Percentiles rank a stretch among this genome's conserved stretches.
Conservation (phyloP, 2,113 vertebrate genomes). For the Lagopus leucura region DNA sequence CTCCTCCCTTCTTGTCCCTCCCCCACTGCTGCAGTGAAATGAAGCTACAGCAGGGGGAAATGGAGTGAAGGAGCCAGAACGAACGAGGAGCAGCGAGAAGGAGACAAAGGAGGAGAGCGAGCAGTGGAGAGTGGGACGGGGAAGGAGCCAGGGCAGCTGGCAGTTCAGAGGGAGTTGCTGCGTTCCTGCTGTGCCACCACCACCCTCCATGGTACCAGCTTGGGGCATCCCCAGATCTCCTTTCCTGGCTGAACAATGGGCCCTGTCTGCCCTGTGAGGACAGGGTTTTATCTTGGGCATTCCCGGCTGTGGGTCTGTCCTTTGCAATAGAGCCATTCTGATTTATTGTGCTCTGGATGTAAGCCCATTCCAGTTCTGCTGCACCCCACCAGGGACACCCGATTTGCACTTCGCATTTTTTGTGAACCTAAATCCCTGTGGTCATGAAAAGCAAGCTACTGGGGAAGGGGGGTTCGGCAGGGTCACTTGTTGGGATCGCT, state of each 20-base stretch:
- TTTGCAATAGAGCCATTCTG: not conserved
- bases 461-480: not conserved
- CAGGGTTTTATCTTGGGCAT: not conserved
- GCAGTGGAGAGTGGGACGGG: not conserved
- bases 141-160: constrained; percentile 11
- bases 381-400: not conserved
- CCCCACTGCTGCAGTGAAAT: constrained; percentile 46
- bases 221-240: not conserved
- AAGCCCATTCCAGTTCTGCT: not conserved
- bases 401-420: not conserved
- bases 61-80: constrained; percentile 54
- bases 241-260: constrained; percentile 8
- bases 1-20: not conserved
- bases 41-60: constrained; percentile 50
- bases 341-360: constrained; percentile 28
- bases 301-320: constrained; percentile 36
- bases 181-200: not conserved
- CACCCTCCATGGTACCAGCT: constrained; percentile 53
- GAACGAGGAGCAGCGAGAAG: constrained; percentile 43
- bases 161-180: not conserved
- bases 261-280: not conserved
- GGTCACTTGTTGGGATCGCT: not conserved
- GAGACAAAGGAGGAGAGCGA: constrained; percentile 66
- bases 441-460: not conserved
- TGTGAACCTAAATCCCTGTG: not conserved